Evolutionary conservation across 2,113 vertebrate genomes (phyloP).

Genomic region (Sylvilagus bachmani): DNA sequence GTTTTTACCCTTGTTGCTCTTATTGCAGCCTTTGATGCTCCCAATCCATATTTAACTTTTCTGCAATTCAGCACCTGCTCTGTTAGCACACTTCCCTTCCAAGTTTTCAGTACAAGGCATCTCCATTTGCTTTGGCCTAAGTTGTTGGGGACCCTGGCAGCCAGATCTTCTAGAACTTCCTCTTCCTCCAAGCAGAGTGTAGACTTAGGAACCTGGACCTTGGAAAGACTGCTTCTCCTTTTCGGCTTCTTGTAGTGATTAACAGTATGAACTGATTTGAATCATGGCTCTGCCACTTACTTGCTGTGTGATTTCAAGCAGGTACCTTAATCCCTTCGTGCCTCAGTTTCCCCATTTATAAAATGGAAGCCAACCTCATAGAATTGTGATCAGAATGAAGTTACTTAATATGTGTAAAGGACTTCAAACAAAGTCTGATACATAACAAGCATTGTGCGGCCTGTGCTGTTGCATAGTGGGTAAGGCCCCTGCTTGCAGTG

Average conservation of each 20-base stretch:
- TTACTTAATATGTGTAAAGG: background rate
- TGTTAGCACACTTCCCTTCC: constrained; percentile 28
- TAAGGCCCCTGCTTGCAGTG: too few relatives aligned
- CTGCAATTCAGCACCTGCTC: constrained; percentile 76
- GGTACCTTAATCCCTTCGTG: background rate
- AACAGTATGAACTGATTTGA: background rate
- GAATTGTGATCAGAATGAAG: background rate
- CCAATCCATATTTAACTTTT: constrained; percentile 76
- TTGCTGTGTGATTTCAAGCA: background rate
- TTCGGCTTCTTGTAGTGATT: background rate
- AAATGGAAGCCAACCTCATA: background rate
- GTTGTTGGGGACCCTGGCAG: background rate
- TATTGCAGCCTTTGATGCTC: constrained; percentile 48
- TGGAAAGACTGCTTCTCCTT: background rate
- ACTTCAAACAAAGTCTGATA: background rate
- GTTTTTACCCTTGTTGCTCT: constrained; percentile 74
- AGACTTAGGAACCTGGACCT: background rate
- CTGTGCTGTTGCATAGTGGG: too few relatives aligned
- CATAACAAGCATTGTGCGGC: too few relatives aligned
- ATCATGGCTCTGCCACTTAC: background rate
- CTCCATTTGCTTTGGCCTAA: constrained; percentile 27
- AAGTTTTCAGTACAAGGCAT: background rate
- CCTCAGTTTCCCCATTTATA: background rate
- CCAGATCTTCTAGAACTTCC: background rate
- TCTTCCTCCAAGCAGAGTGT: background rate